These are phyloP conservation scores for Mythimna lalbum DNA, from an alignment of 2,888 invertebrate species.

Conservation along the genomic window DNA sequence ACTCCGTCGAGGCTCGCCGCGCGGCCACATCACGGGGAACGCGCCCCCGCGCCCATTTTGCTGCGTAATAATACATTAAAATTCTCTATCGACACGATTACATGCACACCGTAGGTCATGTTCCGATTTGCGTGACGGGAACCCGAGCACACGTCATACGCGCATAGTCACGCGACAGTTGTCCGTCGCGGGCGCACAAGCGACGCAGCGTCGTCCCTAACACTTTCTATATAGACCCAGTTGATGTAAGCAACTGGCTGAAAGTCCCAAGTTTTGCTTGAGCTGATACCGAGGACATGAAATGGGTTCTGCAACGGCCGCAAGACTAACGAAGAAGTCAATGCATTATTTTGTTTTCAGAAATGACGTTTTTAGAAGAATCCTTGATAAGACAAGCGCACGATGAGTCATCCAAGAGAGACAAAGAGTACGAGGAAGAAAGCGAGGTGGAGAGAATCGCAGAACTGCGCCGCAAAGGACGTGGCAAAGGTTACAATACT, in stretches of 20 bases:
- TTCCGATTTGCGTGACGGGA: too few species aligned
- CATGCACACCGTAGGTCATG: too few species aligned
- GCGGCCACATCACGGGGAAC: too few species aligned
- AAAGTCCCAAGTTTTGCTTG: too few species aligned
- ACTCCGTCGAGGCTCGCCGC: too few species aligned
- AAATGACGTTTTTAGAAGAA: constrained; percentile 91
- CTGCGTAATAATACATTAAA: too few species aligned
- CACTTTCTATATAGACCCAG: neutral
- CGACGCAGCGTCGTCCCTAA: neutral
- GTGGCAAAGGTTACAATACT: constrained; percentile 81
- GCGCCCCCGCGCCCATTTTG: too few species aligned
- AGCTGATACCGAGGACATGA: neutral
- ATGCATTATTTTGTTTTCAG: constrained; percentile 68
- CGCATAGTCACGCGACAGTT: too few species aligned
- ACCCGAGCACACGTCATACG: too few species aligned
- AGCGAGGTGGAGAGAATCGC: constrained; percentile 84
- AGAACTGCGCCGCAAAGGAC: constrained; percentile 83
- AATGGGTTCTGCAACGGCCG: neutral
- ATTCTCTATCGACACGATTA: too few species aligned
- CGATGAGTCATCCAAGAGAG: constrained; percentile 82
- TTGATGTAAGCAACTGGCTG: neutral
- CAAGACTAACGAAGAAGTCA: neutral
- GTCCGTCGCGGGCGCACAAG: too few species aligned
- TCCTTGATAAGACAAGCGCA: constrained; percentile 90
- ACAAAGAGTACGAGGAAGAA: constrained; percentile 76